Percentiles rank a stretch among this genome's conserved stretches.
Conservation (phyloP, 2,113 vertebrate species). For the Xenopus borealis region DNA sequence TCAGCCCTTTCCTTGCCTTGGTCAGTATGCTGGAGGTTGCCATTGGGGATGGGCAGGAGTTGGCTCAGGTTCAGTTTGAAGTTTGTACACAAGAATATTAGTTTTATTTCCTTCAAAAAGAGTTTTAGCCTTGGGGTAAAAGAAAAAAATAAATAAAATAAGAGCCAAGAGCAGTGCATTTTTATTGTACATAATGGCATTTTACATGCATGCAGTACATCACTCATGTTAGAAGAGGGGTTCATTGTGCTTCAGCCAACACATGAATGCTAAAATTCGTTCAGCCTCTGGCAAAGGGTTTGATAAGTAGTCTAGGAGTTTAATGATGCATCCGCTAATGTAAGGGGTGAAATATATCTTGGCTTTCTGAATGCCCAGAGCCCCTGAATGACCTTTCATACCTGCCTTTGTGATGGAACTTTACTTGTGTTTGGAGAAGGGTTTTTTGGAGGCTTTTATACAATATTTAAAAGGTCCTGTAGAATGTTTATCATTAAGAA, state of each 20-base stretch:
- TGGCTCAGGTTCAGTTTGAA: too few species aligned
- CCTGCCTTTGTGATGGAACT: neutral
- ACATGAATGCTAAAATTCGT: slow-evolving; percentile 20
- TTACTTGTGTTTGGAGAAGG: too few species aligned
- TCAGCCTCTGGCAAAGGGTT: slow-evolving; percentile 16
- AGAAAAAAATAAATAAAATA: too few species aligned
- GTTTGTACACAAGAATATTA: too few species aligned
- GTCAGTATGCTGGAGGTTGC: too few species aligned
- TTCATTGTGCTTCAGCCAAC: slow-evolving; percentile 6
- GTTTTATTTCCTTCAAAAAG: too few species aligned
- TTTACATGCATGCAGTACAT: slow-evolving; percentile 3
- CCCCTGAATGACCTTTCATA: neutral
- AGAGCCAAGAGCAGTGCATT: neutral
- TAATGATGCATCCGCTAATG: slow-evolving; percentile 21
- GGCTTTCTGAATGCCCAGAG: neutral
- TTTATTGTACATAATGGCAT: neutral
- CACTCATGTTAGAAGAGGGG: slow-evolving; percentile 9
- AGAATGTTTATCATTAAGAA: too few species aligned
- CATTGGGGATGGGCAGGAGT: too few species aligned
- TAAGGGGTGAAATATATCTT: slow-evolving; percentile 5
- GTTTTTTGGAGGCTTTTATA: too few species aligned
- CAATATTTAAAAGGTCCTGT: too few species aligned
- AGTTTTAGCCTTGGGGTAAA: too few species aligned
- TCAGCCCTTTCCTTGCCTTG: too few species aligned
- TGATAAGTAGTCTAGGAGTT: slow-evolving; percentile 19